These are phyloP conservation scores for Ancistrus triradiatus DNA, from an alignment of 2,113 vertebrate genomes.

Conservation along the genomic window DNA sequence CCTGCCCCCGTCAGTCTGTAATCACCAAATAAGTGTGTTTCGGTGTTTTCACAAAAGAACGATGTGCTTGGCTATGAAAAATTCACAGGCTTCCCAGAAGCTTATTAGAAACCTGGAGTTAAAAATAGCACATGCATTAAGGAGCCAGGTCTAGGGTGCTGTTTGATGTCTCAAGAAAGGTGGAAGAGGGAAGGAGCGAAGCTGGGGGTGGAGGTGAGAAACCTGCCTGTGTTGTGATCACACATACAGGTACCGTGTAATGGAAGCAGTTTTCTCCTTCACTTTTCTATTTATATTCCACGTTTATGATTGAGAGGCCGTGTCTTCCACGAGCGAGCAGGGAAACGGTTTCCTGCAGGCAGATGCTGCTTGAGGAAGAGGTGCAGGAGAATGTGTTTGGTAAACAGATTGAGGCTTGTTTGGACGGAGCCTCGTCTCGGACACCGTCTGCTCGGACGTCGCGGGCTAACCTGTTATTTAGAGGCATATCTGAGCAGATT, in stretches of 20 bases:
- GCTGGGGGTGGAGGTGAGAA: slow-evolving; percentile 42
- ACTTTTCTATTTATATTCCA: slow-evolving; percentile 22
- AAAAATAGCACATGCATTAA: slow-evolving; percentile 74
- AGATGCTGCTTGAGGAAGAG: no score
- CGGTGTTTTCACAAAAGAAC: slow-evolving; percentile 75
- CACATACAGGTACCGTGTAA: slow-evolving; percentile 58
- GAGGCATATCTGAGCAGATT: slow-evolving; percentile 36
- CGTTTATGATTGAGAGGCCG: not conserved
- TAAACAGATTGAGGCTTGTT: slow-evolving; percentile 57
- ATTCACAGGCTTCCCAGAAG: slow-evolving; percentile 72
- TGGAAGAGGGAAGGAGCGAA: slow-evolving; percentile 41
- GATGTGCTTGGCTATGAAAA: slow-evolving; percentile 76
- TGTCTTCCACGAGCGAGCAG: not conserved
- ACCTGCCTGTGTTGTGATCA: slow-evolving; percentile 61
- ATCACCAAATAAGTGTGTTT: slow-evolving; percentile 81
- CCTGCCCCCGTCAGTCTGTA: slow-evolving; percentile 72
- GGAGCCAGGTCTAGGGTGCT: slow-evolving; percentile 65
- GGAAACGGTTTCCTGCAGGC: slow-evolving; percentile 3
- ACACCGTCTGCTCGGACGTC: slow-evolving; percentile 35
- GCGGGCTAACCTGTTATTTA: slow-evolving; percentile 65
- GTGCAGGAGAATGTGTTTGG: slow-evolving; percentile 50
- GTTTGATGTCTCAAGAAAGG: slow-evolving; percentile 73
- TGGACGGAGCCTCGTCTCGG: slow-evolving; percentile 53
- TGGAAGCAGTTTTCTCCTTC: slow-evolving; percentile 52
- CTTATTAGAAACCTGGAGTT: slow-evolving; percentile 77